phyloP scores from a whole-genome alignment of 1,140 invertebrate species.

The Temnothorax nylanderi region DNA sequence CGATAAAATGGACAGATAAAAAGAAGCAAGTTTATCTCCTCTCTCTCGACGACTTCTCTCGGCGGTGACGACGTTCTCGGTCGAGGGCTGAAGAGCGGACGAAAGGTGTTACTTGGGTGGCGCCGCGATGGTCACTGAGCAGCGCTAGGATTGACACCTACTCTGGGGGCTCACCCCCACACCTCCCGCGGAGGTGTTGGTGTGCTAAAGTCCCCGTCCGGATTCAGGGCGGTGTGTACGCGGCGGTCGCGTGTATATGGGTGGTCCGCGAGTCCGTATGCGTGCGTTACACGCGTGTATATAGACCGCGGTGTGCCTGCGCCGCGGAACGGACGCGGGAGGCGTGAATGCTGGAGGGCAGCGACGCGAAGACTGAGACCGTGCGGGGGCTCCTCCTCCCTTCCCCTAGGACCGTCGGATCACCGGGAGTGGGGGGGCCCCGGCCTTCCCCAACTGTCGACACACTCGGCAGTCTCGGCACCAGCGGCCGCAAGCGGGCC shows the following conservation, averaged over 20 bases:
- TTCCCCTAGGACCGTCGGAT: conserved; percentile 74
- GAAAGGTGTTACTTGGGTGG: conserved; percentile 86
- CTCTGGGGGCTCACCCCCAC: conserved; percentile 85
- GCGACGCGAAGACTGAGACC: conserved; percentile 83
- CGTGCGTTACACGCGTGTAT: conserved; percentile 69
- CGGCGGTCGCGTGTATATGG: conserved; percentile 62
- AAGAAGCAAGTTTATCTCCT: not conserved
- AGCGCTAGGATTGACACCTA: conserved; percentile 86
- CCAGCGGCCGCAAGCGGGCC: not conserved
- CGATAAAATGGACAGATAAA: not conserved
- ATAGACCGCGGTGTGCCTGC: conserved; percentile 70
- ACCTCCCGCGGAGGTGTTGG: conserved; percentile 84
- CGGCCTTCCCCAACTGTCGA: conserved; percentile 50
- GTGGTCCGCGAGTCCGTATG: conserved; percentile 66
- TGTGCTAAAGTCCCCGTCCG: conserved; percentile 83
- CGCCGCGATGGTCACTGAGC: conserved; percentile 86
- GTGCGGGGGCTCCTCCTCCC: conserved; percentile 82
- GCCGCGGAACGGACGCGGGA: conserved; percentile 80
- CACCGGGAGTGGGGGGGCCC: conserved; percentile 40
- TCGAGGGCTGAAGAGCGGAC: conserved; percentile 72
- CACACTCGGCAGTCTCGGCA: not conserved
- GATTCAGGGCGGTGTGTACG: conserved; percentile 73
- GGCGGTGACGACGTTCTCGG: conserved; percentile 11
- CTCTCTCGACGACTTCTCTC: not conserved
- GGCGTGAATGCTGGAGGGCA: conserved; percentile 85